These are phyloP conservation scores for Caenorhabditis japonica DNA, from an alignment of 2,888 invertebrate genomes.

Conservation along the genomic window DNA sequence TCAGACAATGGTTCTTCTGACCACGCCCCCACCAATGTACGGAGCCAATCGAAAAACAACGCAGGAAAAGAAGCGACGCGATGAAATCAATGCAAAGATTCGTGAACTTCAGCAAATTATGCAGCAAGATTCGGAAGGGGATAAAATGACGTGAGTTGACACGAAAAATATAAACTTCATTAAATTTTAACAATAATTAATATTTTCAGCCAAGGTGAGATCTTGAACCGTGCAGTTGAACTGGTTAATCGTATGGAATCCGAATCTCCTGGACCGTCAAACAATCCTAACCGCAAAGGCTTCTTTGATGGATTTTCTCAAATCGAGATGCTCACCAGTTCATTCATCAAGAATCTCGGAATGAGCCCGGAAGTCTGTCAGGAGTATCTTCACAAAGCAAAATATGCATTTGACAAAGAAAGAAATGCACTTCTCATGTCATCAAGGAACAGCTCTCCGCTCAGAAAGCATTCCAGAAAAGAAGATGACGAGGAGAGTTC, in stretches of 20 bases:
- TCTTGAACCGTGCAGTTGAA: slow-evolving; percentile 42
- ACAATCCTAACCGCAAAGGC: slow-evolving; percentile 42
- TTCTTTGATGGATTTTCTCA: slow-evolving; percentile 45
- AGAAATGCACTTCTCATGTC: slow-evolving; percentile 6
- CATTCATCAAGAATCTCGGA: slow-evolving; percentile 38
- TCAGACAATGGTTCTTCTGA: slow-evolving; percentile 16
- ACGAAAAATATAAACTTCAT: not conserved
- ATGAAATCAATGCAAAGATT: slow-evolving; percentile 51
- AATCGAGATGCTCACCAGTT: slow-evolving; percentile 16
- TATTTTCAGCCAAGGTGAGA: slow-evolving; percentile 45
- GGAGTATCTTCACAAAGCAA: slow-evolving; percentile 22
- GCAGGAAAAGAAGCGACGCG: slow-evolving; percentile 46
- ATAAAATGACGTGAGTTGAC: slow-evolving; percentile 38
- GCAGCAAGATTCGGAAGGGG: slow-evolving; percentile 15
- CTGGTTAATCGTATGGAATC: slow-evolving; percentile 43
- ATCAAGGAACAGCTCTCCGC: not conserved
- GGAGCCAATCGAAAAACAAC: slow-evolving; percentile 33
- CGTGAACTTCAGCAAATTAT: slow-evolving; percentile 43
- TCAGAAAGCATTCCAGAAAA: slow-evolving; percentile 3
- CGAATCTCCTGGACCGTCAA: slow-evolving; percentile 41
- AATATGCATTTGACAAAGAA: slow-evolving; percentile 27
- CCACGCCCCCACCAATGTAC: slow-evolving; percentile 5
- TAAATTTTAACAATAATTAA: not conserved
- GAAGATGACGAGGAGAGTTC: slow-evolving; percentile 5
- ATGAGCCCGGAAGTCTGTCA: slow-evolving; percentile 29